These are phyloP conservation scores for Carterocephalus palaemon DNA, from an alignment of 2,888 invertebrate species.

Conservation along the genomic window DNA sequence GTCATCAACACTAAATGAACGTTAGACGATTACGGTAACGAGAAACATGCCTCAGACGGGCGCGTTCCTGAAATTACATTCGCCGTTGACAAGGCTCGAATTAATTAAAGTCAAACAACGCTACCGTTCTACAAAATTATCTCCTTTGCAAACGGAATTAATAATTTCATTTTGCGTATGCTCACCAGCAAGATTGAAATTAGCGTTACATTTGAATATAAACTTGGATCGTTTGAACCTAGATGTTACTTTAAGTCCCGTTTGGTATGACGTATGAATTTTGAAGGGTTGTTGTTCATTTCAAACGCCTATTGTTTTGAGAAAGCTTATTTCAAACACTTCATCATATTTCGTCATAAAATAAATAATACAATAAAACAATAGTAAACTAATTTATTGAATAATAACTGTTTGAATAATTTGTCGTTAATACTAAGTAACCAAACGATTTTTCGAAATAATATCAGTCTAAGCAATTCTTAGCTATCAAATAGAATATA, in stretches of 20 bases:
- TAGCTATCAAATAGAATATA: too few species aligned
- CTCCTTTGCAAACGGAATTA: conserved; percentile 67
- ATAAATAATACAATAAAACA: too few species aligned
- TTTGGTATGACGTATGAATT: background rate
- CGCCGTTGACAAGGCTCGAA: conserved; percentile 72
- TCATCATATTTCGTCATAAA: too few species aligned
- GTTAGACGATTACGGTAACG: conserved; percentile 62
- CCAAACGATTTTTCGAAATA: too few species aligned
- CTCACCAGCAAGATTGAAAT: conserved; percentile 43
- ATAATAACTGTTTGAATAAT: too few species aligned
- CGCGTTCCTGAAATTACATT: conserved; percentile 65
- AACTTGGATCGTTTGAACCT: conserved; percentile 23
- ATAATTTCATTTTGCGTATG: conserved; percentile 62
- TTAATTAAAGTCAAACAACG: conserved; percentile 77
- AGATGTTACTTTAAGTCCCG: conserved; percentile 13
- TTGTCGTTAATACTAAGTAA: background rate
- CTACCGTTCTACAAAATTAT: conserved; percentile 68
- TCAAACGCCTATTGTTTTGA: too few species aligned
- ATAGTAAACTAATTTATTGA: too few species aligned
- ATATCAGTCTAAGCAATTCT: too few species aligned
- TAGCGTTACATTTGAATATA: conserved; percentile 37
- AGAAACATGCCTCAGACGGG: conserved; percentile 61
- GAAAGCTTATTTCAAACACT: too few species aligned
- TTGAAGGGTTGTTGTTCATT: background rate
- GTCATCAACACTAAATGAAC: conserved; percentile 39